A percentile compares a stretch with the other conserved stretches of the same genome.
These are phyloP conservation scores for Nomada fabriciana DNA, from an alignment of 2,888 invertebrate genomes.

Conservation along the genomic window DNA sequence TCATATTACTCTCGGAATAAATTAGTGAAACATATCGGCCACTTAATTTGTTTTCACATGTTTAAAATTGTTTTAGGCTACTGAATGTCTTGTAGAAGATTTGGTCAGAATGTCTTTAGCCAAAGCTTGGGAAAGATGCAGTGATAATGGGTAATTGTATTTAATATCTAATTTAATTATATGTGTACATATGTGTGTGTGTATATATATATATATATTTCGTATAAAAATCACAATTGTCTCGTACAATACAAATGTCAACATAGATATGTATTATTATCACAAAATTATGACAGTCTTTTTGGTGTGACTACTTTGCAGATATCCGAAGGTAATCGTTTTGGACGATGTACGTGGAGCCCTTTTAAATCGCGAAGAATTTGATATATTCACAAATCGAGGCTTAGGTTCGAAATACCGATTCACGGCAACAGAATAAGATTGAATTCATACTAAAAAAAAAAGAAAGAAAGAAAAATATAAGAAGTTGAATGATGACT, in stretches of 20 bases:
- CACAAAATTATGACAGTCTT: slow-evolving; percentile 22
- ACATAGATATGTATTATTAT: slow-evolving; percentile 4
- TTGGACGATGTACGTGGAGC: slow-evolving; percentile 78
- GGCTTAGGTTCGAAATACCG: slow-evolving; percentile 75
- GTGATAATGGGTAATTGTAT: slow-evolving; percentile 71
- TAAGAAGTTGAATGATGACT: not conserved
- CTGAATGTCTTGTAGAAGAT: slow-evolving; percentile 79
- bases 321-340: slow-evolving; percentile 73
- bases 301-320: slow-evolving; percentile 60
- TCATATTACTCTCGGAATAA: not conserved
- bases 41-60: no score
- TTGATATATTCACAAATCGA: slow-evolving; percentile 81
- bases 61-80: slow-evolving; percentile 59
- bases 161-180: not conserved
- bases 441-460: not conserved
- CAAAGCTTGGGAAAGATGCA: slow-evolving; percentile 77
- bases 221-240: slow-evolving; percentile 29
- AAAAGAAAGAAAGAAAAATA: not conserved
- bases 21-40: not conserved
- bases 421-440: slow-evolving; percentile 33
- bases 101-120: slow-evolving; percentile 77
- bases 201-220: slow-evolving; percentile 21
- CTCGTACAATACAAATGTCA: slow-evolving; percentile 15
- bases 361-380: slow-evolving; percentile 78
- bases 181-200: not conserved